phyloP scores from a whole-genome alignment of 2,797 vertebrate genomes.

The Semotilus atromaculatus region DNA sequence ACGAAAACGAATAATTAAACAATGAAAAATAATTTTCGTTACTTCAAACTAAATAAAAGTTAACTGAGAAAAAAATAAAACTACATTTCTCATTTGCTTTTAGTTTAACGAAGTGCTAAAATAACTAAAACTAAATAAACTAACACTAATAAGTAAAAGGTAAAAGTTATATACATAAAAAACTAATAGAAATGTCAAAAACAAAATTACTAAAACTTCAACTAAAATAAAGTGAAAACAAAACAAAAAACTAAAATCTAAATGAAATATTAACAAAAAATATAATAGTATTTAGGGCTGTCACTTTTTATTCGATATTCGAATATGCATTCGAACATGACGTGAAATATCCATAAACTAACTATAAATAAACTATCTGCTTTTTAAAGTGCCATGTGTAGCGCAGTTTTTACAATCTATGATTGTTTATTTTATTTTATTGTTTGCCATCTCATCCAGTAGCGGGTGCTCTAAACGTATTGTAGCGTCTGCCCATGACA shows the following conservation, averaged over 20 bases:
- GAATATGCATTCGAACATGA: too few relatives aligned
- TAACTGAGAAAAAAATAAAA: not conserved
- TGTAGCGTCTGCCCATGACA: too few relatives aligned
- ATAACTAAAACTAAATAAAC: not conserved
- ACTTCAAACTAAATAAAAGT: not conserved
- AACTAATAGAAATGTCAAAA: not conserved
- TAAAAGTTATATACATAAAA: not conserved
- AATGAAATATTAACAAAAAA: not conserved
- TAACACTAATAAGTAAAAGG: not conserved
- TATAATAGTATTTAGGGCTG: not conserved
- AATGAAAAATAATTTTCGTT: too few relatives aligned
- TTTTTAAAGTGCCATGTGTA: too few relatives aligned
- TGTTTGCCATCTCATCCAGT: too few relatives aligned
- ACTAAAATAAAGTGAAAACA: not conserved
- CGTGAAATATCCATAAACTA: too few relatives aligned
- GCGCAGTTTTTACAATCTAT: too few relatives aligned
- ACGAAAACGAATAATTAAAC: too few relatives aligned
- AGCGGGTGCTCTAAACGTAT: too few relatives aligned
- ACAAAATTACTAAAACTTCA: not conserved
- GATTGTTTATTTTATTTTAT: too few relatives aligned
- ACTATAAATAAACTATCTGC: too few relatives aligned
- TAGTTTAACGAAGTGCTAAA: not conserved
- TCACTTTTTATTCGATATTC: too few relatives aligned
- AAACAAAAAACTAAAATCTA: not conserved
- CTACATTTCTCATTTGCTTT: not conserved